These are phyloP conservation scores for Aeoliscus strigatus DNA, from an alignment of 2,797 vertebrate species.

Conservation along the genomic window DNA sequence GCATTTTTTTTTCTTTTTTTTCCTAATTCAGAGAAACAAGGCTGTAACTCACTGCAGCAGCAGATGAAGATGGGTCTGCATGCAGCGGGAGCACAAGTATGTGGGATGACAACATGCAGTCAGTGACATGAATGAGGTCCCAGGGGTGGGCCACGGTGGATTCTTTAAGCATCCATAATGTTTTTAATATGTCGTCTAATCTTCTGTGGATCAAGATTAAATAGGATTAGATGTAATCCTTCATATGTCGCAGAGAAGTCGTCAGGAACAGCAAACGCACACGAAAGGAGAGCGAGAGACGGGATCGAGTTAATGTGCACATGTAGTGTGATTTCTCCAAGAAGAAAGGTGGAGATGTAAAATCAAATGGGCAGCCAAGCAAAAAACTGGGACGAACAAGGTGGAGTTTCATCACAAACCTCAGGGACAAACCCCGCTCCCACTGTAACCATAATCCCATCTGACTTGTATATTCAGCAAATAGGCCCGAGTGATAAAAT, in stretches of 20 bases:
- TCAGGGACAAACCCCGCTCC: no score
- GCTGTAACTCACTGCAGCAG: slow-evolving; percentile 27
- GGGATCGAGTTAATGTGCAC: no score
- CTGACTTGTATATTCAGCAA: no score
- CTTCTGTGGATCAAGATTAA: slow-evolving; percentile 34
- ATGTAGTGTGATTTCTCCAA: no score
- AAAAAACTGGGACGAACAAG: no score
- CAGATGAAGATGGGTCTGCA: slow-evolving; percentile 9
- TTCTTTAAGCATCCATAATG: slow-evolving; percentile 24
- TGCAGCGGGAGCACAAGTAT: slow-evolving; percentile 8
- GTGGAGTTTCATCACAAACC: no score
- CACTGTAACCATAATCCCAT: no score
- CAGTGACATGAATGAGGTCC: slow-evolving; percentile 31
- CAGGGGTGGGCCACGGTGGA: slow-evolving; percentile 17
- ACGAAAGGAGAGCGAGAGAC: slow-evolving; percentile 26
- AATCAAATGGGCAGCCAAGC: no score
- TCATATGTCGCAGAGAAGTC: slow-evolving; percentile 46
- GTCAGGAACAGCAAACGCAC: slow-evolving; percentile 18
- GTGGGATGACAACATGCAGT: slow-evolving; percentile 27
- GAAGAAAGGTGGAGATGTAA: no score
- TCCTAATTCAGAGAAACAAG: slow-evolving; percentile 29
- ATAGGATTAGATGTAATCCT: slow-evolving; percentile 63
- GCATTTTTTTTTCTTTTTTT: no score
- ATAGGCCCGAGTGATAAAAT: no score
- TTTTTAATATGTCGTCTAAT: slow-evolving; percentile 46